These are phyloP conservation scores for Malurus splendens DNA, from an alignment of 2,797 vertebrate species.

Conservation along the genomic window DNA sequence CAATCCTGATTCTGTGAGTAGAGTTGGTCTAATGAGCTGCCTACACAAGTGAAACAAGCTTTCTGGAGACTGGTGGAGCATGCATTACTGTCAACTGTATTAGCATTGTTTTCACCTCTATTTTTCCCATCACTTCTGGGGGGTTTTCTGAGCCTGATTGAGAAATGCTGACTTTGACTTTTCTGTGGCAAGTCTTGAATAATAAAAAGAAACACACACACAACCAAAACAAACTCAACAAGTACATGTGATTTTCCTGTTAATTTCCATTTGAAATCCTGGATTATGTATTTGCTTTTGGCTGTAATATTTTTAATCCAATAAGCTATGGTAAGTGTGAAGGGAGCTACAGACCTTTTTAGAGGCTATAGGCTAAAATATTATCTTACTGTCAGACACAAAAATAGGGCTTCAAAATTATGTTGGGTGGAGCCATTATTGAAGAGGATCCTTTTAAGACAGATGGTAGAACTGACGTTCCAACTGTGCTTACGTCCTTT, in stretches of 20 bases:
- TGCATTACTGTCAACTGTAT: neutral
- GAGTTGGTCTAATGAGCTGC: neutral
- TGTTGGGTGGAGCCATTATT: neutral
- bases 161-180: neutral
- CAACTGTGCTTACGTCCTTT: neutral
- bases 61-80: neutral
- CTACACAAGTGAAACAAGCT: neutral
- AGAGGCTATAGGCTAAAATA: neutral
- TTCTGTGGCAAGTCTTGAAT: neutral
- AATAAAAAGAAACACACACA: neutral
- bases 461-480: neutral
- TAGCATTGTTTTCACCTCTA: neutral
- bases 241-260: neutral
- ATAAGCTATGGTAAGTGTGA: neutral
- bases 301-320: neutral
- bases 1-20: neutral
- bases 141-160: neutral
- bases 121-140: neutral
- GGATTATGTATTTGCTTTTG: neutral
- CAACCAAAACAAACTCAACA: neutral
- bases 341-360: neutral
- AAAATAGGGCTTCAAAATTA: neutral
- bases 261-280: neutral
- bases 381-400: neutral
- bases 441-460: constrained; percentile 1